Conservation (phyloP, 2,113 vertebrate genomes). For the Peromyscus californicus region DNA sequence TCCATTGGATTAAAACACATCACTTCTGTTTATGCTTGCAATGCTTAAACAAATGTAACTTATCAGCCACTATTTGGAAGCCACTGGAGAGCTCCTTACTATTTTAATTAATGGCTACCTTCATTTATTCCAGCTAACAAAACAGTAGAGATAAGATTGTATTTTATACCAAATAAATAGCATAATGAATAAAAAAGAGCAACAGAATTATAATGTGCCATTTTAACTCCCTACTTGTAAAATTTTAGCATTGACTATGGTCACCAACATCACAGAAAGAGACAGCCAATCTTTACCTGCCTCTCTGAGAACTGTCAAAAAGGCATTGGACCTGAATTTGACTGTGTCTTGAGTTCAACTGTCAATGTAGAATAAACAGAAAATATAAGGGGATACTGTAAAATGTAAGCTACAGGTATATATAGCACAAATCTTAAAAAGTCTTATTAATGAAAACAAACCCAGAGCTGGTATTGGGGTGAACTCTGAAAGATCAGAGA, state of each 20-base stretch:
- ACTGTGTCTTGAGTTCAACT: background rate
- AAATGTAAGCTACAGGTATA: background rate
- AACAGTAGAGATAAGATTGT: background rate
- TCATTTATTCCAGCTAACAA: background rate
- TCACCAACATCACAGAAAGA: background rate
- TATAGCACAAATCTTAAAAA: too few species aligned
- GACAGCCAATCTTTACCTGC: background rate
- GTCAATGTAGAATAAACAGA: background rate
- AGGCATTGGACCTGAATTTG: background rate
- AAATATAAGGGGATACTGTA: background rate
- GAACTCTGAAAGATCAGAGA: too few species aligned
- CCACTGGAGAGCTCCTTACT: background rate
- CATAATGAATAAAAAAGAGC: background rate
- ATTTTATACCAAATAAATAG: background rate
- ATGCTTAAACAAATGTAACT: background rate
- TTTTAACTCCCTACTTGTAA: background rate
- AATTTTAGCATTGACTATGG: background rate
- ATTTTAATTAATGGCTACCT: background rate
- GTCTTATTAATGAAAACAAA: too few species aligned
- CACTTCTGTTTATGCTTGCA: background rate
- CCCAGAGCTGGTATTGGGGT: too few species aligned
- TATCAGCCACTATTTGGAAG: background rate
- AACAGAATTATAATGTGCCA: background rate
- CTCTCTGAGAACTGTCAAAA: background rate
- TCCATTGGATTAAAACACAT: background rate